Evolutionary conservation across 2,888 invertebrate genomes (phyloP), one percentile per base, ranked within the genome.

Genomic region (Ennomos fuscantarius): DNA sequence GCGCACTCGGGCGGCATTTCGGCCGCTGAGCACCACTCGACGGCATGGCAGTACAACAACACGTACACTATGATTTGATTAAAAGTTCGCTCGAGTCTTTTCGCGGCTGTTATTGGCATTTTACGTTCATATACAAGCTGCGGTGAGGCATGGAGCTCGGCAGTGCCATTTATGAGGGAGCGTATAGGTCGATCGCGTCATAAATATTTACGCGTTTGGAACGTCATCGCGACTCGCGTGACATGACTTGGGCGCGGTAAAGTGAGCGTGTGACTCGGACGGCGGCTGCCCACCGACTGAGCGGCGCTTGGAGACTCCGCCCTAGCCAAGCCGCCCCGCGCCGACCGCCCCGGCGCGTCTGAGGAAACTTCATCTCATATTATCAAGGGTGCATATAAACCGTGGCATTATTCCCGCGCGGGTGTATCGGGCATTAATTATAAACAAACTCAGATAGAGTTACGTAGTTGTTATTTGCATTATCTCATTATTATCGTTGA

Each of bases 1-100:
- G 94, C 94, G 89, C 96, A 96, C 76, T 95, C 95, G 82, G 93
- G 93, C 70, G 95, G 95, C 87, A 85, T 89, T 78, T 91, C 91
- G 68, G 85, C 87, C 84, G 89, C 87, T 68, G 70, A 74, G 76
- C 74, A 80, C 77, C 76, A 82, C 69, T 87, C 84, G 76, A 85
- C 73, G 71, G 79, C 91, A 91, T 91, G 84, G 74, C 83, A 86
- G 76, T 82, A 89, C 73, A 91, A 89, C 79, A 92, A 84, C 90
- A 91, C 92, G 82, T 84, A 91, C 90, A 92, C 90, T 84, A 90
- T 77, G 59, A 91, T 82, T 81, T 78, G 84, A 80, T 86, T 86
- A 75, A 92, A 90, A 90, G 89, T 93, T 89, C 88, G 87, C 72
- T 87, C 79, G 73, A 88, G 89, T 88, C 84, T 84, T 79, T 87